phyloP scores from a whole-genome alignment of 2,888 invertebrate genomes.

The Mimumesa dahlbomi region DNA sequence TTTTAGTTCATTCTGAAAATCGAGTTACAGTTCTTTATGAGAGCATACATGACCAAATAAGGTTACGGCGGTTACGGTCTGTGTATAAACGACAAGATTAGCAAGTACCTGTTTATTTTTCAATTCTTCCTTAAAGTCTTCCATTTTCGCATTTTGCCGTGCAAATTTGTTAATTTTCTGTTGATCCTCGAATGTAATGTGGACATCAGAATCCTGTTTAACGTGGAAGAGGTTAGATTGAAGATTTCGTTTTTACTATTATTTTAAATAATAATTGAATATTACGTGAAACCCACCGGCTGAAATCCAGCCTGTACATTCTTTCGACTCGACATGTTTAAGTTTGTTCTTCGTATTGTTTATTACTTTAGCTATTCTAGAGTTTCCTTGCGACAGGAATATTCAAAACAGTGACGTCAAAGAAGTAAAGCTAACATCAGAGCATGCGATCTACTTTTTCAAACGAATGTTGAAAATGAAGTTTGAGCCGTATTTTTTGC shows the following conservation, averaged over 20 bases:
- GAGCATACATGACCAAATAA: conserved; percentile 66
- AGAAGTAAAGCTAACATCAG: conserved; percentile 1
- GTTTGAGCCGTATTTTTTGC: neutral
- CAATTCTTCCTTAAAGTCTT: conserved; percentile 93
- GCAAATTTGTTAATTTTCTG: conserved; percentile 99
- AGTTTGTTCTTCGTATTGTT: neutral
- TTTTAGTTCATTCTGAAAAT: conserved; percentile 90
- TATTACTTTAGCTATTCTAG: neutral
- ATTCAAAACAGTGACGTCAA: conserved; percentile 24
- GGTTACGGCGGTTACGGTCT: conserved; percentile 48
- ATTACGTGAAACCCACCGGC: conserved; percentile 83
- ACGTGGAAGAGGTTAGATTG: neutral
- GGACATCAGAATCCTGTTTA: conserved; percentile 91
- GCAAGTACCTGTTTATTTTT: conserved; percentile 88
- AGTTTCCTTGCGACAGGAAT: neutral
- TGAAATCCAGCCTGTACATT: conserved; percentile 85
- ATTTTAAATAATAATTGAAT: conserved; percentile 7
- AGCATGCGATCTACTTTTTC: neutral
- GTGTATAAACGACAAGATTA: neutral
- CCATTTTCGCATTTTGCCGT: conserved; percentile 93
- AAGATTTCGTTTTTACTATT: neutral
- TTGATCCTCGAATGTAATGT: conserved; percentile 98
- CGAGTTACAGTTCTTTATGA: conserved; percentile 2
- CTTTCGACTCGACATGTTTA: conserved; percentile 72
- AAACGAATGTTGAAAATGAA: neutral